A percentile compares a stretch with the other conserved stretches of the same genome.
These are phyloP conservation scores for Lutjanus argentimaculatus DNA, from an alignment of 2,797 vertebrate genomes.

Conservation along the genomic window DNA sequence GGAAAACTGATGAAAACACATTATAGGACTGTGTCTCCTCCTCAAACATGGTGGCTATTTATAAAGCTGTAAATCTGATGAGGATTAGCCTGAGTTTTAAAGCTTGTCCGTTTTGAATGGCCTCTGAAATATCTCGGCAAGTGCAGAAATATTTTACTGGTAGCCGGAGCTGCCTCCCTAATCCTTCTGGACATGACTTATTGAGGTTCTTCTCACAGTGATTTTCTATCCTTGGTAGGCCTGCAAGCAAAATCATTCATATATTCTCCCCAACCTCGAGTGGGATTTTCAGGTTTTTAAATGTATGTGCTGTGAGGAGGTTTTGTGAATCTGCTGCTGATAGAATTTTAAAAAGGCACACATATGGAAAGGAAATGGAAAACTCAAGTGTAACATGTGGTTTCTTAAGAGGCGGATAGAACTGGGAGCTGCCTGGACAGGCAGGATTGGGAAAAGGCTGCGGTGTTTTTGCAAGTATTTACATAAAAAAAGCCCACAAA, in stretches of 20 bases:
- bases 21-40: slow-evolving; percentile 20
- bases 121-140: slow-evolving; percentile 63
- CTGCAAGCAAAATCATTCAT: slow-evolving; percentile 58
- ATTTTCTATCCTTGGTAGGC: slow-evolving; percentile 52
- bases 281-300: slow-evolving; percentile 66
- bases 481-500: neutral
- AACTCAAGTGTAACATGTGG: slow-evolving; percentile 24
- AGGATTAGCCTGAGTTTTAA: slow-evolving; percentile 69
- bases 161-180: slow-evolving; percentile 48
- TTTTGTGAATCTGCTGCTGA: slow-evolving; percentile 40
- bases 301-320: slow-evolving; percentile 45
- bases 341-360: slow-evolving; percentile 51
- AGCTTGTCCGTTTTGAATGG: slow-evolving; percentile 62
- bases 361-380: slow-evolving; percentile 49
- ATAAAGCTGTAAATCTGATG: slow-evolving; percentile 65
- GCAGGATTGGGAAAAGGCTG: neutral
- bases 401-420: slow-evolving; percentile 34
- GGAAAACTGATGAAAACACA: slow-evolving; percentile 51
- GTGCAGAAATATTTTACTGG: slow-evolving; percentile 53
- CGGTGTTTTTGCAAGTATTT: neutral
- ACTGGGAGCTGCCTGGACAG: neutral
- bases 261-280: slow-evolving; percentile 45
- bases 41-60: slow-evolving; percentile 55
- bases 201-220: slow-evolving; percentile 49
- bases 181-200: slow-evolving; percentile 71